Percentiles rank a stretch among this genome's conserved stretches.
These are phyloP conservation scores for Drosophila diplacantha DNA, from an alignment of 2,888 invertebrate genomes.

Conservation along the genomic window DNA sequence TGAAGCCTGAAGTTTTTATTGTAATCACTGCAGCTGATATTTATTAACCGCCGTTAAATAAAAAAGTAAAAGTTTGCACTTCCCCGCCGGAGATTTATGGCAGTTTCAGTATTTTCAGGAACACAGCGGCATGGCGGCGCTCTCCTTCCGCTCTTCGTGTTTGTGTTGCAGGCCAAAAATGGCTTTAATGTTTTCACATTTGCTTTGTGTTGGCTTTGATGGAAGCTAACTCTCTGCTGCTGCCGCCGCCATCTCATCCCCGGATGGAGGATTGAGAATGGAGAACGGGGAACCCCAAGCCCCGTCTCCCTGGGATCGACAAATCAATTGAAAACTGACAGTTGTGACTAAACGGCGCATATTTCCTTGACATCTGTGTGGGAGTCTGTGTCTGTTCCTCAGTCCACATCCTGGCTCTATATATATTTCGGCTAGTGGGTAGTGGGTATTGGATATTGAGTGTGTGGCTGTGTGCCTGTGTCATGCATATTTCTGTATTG, in stretches of 20 bases:
- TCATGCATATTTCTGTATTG: slow-evolving; percentile 73
- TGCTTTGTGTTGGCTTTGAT: slow-evolving; percentile 71
- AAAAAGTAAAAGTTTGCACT: slow-evolving; percentile 29
- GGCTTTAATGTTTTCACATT: slow-evolving; percentile 73
- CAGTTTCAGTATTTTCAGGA: slow-evolving; percentile 29
- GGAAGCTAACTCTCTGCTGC: slow-evolving; percentile 40
- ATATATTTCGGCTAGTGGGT: slow-evolving; percentile 11
- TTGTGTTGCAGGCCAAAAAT: slow-evolving; percentile 53
- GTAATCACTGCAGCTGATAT: slow-evolving; percentile 26
- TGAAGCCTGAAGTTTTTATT: slow-evolving; percentile 6
- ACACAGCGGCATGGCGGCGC: slow-evolving; percentile 8
- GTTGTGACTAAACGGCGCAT: slow-evolving; percentile 72
- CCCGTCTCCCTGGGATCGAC: slow-evolving; percentile 55
- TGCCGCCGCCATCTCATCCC: not conserved
- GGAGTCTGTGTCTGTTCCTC: slow-evolving; percentile 49
- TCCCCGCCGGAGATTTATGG: slow-evolving; percentile 29
- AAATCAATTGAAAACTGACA: slow-evolving; percentile 71
- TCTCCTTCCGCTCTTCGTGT: slow-evolving; percentile 22
- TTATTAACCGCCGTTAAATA: slow-evolving; percentile 33
- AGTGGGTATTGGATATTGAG: slow-evolving; percentile 21
- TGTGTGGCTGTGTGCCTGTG: slow-evolving; percentile 45
- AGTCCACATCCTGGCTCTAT: slow-evolving; percentile 21
- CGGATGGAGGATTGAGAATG: not conserved
- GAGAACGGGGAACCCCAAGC: slow-evolving; percentile 14
- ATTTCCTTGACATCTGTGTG: slow-evolving; percentile 69